Conservation (phyloP, 2,888 invertebrate species). For the Macrophya annulata region DNA sequence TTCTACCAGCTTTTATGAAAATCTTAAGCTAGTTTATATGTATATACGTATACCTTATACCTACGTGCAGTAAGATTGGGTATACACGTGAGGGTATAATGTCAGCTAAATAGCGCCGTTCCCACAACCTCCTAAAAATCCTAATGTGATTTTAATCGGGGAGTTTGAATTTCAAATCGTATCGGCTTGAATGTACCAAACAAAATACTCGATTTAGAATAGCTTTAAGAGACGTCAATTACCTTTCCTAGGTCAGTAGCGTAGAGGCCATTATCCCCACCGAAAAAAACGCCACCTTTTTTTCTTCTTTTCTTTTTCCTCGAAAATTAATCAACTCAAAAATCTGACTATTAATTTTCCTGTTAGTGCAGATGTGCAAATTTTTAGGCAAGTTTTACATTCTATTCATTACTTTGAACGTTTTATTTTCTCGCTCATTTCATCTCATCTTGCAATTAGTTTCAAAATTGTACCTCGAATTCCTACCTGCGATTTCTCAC, state of each 20-base stretch:
- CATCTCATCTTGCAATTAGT: neutral
- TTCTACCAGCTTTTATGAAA: slow-evolving; percentile 49
- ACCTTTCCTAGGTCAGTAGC: slow-evolving; percentile 40
- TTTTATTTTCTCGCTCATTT: neutral
- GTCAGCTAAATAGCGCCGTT: slow-evolving; percentile 54
- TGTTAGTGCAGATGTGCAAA: neutral
- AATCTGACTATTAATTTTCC: neutral
- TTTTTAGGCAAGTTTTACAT: neutral
- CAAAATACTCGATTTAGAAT: slow-evolving; percentile 35
- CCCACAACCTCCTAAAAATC: slow-evolving; percentile 64
- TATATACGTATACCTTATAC: neutral
- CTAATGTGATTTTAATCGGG: slow-evolving; percentile 78
- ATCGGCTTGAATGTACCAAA: slow-evolving; percentile 64
- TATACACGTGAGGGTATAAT: slow-evolving; percentile 36
- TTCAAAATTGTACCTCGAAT: neutral
- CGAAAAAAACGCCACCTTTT: neutral
- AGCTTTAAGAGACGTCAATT: slow-evolving; percentile 30
- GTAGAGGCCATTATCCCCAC: slow-evolving; percentile 11
- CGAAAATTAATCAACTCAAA: neutral
- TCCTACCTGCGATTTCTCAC: slow-evolving; percentile 1
- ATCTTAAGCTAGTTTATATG: slow-evolving; percentile 30
- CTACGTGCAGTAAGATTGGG: neutral
- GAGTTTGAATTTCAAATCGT: slow-evolving; percentile 77
- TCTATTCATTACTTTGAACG: neutral
- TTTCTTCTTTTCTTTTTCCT: neutral